Evolutionary conservation across 2,797 vertebrate genomes (phyloP), one percentile per base, ranked within the genome.

Genomic region (Poeciliopsis presidionis): DNA sequence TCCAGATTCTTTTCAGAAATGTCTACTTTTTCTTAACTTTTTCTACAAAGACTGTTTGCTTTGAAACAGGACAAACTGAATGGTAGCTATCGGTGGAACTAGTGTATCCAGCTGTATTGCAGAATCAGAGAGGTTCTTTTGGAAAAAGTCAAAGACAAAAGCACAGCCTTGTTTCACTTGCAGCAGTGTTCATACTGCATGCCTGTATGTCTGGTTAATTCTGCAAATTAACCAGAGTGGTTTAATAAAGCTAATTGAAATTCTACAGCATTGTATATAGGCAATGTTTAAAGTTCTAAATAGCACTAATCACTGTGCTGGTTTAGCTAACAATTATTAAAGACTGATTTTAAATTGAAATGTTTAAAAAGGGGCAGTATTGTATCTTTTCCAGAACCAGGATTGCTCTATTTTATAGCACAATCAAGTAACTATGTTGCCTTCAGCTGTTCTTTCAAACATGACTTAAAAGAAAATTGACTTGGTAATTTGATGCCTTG

Each of bases 321-420:
- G 74, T 57, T 78, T 82, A 83, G 47, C 36, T 47, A 55, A 18
- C 80, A 81, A 61, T 71, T 3, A 81, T 59, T 76, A 22, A 49
- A 75, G 22, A 25, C 36, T 73, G 45, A 77, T 78, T 39, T 65
- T 33, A 71, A 69, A 77, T 51, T 75, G 70, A 83, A 84, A 84
- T 47, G 74, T 45, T 43, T 57, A 16, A 20, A 22, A 49, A 22
- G 18, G 47, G 49, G 49, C 18, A 51, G 49, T 7, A 20, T 49
- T 20, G 20, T 7, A 49, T 49, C 20, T 20, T 49, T 49, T 49
- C 16, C 47, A 49, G 47, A 16, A 18, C 16, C 16, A 49, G 5
- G 46, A 6, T 47, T 47, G 14, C 5, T 16, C 46, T 47, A 18
- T 49, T 49, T 49, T 20, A 49, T 20, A 49, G 47, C 47, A 49